phyloP scores from a whole-genome alignment of 2,797 vertebrate species.

The Oceanodroma leucorhoa region DNA sequence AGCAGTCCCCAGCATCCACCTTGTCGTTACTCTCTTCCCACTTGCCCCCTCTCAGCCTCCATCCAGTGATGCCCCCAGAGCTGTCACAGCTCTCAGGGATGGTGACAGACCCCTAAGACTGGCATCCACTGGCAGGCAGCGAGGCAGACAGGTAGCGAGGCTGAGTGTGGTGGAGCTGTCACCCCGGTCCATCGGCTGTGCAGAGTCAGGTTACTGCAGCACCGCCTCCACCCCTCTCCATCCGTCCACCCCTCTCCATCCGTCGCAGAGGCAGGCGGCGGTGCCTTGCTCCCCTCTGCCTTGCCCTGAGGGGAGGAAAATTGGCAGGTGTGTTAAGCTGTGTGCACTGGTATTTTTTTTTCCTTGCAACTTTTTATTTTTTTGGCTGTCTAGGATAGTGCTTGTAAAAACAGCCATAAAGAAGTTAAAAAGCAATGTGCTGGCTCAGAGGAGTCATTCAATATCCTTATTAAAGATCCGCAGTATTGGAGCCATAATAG shows the following conservation, averaged over 20 bases:
- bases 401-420: conserved; percentile 39
- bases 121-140: neutral
- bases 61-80: neutral
- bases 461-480: conserved; percentile 24
- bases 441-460: conserved; percentile 36
- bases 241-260: neutral
- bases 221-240: rapidly evolving
- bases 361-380: neutral
- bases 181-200: rapidly evolving
- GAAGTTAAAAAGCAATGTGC: conserved; percentile 25
- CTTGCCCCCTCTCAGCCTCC: neutral
- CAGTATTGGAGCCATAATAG: conserved; percentile 14
- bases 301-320: rapidly evolving
- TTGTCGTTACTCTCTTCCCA: neutral
- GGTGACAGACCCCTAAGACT: neutral
- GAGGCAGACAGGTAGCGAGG: neutral
- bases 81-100: neutral
- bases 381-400: neutral
- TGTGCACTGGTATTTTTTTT: neutral
- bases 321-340: neutral
- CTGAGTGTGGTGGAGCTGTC: neutral
- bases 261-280: rapidly evolving
- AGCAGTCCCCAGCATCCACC: neutral
- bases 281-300: neutral
- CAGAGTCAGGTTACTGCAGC: neutral